A percentile compares a stretch with the other conserved stretches of the same genome.
phyloP scores from a whole-genome alignment of 23 tunicate species.

The Styela plicata region DNA sequence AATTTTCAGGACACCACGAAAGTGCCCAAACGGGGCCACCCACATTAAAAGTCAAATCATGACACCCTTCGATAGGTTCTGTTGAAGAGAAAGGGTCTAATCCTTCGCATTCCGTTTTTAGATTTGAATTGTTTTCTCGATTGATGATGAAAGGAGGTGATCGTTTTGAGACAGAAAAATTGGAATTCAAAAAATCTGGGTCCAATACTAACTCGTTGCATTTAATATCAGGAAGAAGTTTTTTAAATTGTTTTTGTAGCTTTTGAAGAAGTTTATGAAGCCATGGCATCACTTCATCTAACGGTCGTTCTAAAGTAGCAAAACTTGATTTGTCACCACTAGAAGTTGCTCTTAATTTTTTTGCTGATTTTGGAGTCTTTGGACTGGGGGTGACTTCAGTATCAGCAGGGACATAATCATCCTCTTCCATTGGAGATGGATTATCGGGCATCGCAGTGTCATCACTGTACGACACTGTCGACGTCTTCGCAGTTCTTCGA shows the following conservation, averaged over 20 bases:
- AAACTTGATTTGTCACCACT: not conserved
- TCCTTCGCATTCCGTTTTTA: constrained; percentile 7
- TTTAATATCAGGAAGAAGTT: not conserved
- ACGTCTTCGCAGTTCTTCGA: not conserved
- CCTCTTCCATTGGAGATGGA: not conserved
- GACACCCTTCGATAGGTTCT: not conserved
- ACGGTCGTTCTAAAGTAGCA: not conserved
- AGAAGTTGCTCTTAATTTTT: not conserved
- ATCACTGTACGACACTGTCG: not conserved
- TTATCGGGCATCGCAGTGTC: too few species aligned
- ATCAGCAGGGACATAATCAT: not conserved
- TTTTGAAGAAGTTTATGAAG: not conserved
- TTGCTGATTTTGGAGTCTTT: not conserved
- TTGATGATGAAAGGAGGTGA: constrained; percentile 14
- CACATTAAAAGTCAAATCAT: constrained; percentile 36
- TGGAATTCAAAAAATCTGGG: not conserved
- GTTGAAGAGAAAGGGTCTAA: constrained; percentile 28
- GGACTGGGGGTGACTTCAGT: not conserved
- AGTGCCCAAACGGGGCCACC: constrained; percentile 80
- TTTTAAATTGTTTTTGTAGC: constrained; percentile 9
- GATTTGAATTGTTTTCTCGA: not conserved
- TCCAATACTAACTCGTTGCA: not conserved
- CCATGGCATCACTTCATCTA: constrained; percentile 24
- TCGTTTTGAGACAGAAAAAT: not conserved
- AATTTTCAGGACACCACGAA: constrained; percentile 70